Evolutionary conservation across 2,113 vertebrate species (phyloP).

Genomic region (Ptilorrhoa leucosticta): DNA sequence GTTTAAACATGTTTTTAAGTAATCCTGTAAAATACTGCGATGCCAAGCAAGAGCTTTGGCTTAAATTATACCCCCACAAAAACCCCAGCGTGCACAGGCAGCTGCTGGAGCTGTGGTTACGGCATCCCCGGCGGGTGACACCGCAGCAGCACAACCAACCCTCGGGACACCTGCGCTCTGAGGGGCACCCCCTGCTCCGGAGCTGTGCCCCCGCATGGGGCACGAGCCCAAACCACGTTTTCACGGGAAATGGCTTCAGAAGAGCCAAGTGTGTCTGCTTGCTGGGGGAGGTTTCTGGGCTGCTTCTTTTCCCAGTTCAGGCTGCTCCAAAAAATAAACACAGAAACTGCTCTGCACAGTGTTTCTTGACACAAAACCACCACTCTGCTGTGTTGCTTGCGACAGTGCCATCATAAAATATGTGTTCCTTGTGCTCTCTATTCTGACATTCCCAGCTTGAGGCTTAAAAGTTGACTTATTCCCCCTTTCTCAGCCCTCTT

Average conservation of each 20-base stretch:
- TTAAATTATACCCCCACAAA: constrained; percentile 8
- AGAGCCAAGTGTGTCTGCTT: accelerated
- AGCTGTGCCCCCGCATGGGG: neutral
- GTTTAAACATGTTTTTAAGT: constrained; percentile 38
- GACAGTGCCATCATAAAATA: neutral
- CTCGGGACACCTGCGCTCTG: neutral
- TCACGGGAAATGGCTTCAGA: neutral
- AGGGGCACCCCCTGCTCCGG: neutral
- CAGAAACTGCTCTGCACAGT: neutral
- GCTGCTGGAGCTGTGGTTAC: constrained; percentile 11
- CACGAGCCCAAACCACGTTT: accelerated
- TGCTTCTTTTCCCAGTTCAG: neutral
- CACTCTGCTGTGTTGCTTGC: neutral
- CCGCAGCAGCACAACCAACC: neutral
- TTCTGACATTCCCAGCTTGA: neutral
- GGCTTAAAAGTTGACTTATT: neutral
- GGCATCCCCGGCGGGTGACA: neutral
- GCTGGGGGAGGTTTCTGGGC: neutral
- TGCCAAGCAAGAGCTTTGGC: neutral
- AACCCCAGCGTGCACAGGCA: neutral
- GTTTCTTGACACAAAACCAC: neutral
- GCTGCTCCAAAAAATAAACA: neutral
- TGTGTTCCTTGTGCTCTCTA: neutral
- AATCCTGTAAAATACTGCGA: neutral
- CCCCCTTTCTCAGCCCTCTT: neutral